phyloP scores from a whole-genome alignment of 2,888 invertebrate genomes.

The Diogma glabrata region DNA sequence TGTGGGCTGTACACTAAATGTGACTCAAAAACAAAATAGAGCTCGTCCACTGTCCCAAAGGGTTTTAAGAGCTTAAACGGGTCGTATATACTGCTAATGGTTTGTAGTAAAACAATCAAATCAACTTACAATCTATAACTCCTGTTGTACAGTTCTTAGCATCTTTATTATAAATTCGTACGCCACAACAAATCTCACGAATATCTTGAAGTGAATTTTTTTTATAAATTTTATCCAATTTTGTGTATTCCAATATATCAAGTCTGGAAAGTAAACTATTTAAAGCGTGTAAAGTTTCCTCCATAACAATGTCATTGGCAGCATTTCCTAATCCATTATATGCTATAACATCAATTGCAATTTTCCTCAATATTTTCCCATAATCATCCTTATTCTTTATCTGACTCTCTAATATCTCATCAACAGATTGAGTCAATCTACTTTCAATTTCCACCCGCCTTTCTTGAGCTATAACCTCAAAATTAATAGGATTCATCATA shows the following conservation, averaged over 20 bases:
- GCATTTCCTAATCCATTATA: constrained; percentile 62
- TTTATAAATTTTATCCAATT: constrained; percentile 45
- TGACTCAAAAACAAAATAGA: too few species aligned
- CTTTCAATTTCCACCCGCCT: constrained; percentile 40
- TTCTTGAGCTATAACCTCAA: constrained; percentile 36
- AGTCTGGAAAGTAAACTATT: constrained; percentile 65
- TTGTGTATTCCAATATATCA: constrained; percentile 58
- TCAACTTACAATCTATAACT: constrained; percentile 51
- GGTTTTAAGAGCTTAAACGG: too few species aligned
- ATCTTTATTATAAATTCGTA: constrained; percentile 68
- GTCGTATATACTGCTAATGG: too few species aligned
- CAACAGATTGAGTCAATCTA: constrained; percentile 42
- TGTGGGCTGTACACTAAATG: too few species aligned
- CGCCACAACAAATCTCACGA: constrained; percentile 64
- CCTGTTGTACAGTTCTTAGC: constrained; percentile 48
- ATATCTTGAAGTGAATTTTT: constrained; percentile 53
- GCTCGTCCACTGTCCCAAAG: too few species aligned
- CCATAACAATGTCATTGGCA: constrained; percentile 37
- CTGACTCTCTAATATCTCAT: constrained; percentile 44
- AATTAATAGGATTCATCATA: constrained; percentile 1
- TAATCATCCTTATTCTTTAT: constrained; percentile 37
- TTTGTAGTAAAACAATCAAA: constrained; percentile 7
- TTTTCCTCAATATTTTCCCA: constrained; percentile 52
- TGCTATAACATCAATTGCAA: constrained; percentile 55
- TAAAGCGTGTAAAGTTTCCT: constrained; percentile 56